These are phyloP conservation scores for Hydractinia symbiolongicarpus DNA, from an alignment of 30 jellyfish, hydroid and myxozoan genomes.

Conservation along the genomic window DNA sequence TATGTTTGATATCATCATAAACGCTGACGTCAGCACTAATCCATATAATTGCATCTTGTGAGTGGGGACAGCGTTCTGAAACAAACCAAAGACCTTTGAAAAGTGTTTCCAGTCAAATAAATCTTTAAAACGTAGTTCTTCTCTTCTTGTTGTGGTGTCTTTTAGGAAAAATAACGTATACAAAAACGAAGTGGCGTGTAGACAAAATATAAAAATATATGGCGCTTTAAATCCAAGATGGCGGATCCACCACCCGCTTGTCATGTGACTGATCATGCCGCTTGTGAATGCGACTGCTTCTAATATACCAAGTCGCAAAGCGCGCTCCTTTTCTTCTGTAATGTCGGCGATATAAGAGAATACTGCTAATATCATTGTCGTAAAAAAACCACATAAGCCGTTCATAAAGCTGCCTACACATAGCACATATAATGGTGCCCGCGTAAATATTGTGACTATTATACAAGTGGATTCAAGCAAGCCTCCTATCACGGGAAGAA, in stretches of 20 bases:
- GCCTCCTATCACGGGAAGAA: conserved; percentile 91
- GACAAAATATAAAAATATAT: conserved; percentile 61
- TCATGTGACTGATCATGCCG: conserved; percentile 92
- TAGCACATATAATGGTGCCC: conserved; percentile 64
- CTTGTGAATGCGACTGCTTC: conserved; percentile 93
- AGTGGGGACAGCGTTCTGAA: conserved; percentile 38
- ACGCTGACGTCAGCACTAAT: conserved; percentile 77
- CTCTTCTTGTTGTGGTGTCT: conserved; percentile 52
- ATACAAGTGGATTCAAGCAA: conserved; percentile 59
- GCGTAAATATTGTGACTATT: conserved; percentile 56
- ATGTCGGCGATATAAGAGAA: conserved; percentile 88
- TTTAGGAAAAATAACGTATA: conserved; percentile 52
- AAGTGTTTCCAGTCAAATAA: conserved; percentile 60
- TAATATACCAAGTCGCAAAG: conserved; percentile 70
- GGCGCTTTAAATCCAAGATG: conserved; percentile 96
- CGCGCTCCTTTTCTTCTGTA: conserved; percentile 81
- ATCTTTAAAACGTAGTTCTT: conserved; percentile 30
- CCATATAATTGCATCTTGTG: conserved; percentile 64
- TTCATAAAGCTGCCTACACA: conserved; percentile 80
- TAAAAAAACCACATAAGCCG: conserved; percentile 91
- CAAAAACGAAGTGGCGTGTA: conserved; percentile 47
- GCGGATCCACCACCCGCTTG: conserved; percentile 98
- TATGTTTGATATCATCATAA: conserved; percentile 86
- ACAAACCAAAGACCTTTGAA: conserved; percentile 38
- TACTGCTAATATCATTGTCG: conserved; percentile 93